phyloP scores from a whole-genome alignment of 2,113 vertebrate genomes.

The Cheilinus undulatus region DNA sequence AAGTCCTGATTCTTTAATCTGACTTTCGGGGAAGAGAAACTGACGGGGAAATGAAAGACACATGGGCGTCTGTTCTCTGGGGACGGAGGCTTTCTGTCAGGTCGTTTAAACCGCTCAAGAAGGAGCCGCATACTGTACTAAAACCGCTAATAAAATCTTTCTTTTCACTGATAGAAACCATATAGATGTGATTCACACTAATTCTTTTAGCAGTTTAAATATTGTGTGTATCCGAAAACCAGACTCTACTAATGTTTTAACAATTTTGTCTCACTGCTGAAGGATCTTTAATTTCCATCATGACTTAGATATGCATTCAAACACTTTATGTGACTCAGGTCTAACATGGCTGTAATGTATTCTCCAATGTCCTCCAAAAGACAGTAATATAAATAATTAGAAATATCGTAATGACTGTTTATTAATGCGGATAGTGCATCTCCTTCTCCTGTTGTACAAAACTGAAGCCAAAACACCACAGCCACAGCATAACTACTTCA shows the following conservation, averaged over 20 bases:
- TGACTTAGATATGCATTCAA: conserved; percentile 15
- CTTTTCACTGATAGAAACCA: neutral
- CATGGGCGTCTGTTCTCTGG: conserved; percentile 41
- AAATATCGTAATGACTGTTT: no score
- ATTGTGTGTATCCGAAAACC: no score
- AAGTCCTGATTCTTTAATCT: conserved; percentile 56
- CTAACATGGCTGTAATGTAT: neutral
- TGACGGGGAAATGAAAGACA: conserved; percentile 54
- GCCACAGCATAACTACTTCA: no score
- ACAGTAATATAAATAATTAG: no score
- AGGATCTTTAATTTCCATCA: conserved; percentile 3
- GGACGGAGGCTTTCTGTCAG: conserved; percentile 1
- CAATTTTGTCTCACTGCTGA: neutral
- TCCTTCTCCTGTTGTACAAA: no score
- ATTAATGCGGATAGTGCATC: no score
- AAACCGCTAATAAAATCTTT: neutral
- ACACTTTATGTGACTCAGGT: neutral
- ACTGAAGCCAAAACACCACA: no score
- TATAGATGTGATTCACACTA: neutral
- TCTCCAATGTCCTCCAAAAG: neutral
- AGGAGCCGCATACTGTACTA: neutral
- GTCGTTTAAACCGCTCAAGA: conserved; percentile 4
- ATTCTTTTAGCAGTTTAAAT: neutral
- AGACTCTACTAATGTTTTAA: neutral
- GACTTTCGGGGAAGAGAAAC: conserved; percentile 19